Conservation (phyloP, 1,140 invertebrate species). For the Magallana ariakensis region DNA sequence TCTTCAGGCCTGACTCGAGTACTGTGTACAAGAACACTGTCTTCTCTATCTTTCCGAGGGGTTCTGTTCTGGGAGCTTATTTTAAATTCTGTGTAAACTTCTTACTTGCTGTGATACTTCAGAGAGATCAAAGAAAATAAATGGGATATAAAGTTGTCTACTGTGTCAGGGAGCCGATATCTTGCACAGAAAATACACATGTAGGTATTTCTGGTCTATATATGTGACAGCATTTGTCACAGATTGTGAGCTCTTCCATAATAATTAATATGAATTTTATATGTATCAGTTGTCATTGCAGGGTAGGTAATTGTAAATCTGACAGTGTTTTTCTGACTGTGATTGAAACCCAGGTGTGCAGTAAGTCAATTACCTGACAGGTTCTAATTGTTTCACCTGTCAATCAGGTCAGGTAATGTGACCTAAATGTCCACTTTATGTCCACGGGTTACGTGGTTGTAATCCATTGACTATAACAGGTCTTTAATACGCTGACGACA, state of each 20-base stretch:
- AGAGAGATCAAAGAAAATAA: neutral
- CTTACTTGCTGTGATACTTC: neutral
- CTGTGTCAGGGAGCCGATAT: neutral
- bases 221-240: no score
- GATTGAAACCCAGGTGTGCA: conserved; percentile 23
- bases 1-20: no score
- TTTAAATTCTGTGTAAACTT: no score
- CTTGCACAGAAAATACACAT: no score
- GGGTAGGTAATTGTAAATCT: neutral
- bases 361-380: conserved; percentile 11
- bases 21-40: no score
- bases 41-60: no score
- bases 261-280: no score
- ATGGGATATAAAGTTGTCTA: neutral
- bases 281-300: neutral
- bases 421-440: conserved; percentile 16
- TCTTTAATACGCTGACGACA: conserved; percentile 1
- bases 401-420: conserved; percentile 1
- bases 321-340: neutral
- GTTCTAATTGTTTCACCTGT: conserved; percentile 17
- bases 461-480: neutral
- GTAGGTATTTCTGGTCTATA: no score
- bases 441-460: conserved; percentile 9
- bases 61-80: no score
- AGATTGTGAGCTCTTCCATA: no score